Conservation (phyloP, 2,113 vertebrate genomes). For the Chascanopsetta lugubris region DNA sequence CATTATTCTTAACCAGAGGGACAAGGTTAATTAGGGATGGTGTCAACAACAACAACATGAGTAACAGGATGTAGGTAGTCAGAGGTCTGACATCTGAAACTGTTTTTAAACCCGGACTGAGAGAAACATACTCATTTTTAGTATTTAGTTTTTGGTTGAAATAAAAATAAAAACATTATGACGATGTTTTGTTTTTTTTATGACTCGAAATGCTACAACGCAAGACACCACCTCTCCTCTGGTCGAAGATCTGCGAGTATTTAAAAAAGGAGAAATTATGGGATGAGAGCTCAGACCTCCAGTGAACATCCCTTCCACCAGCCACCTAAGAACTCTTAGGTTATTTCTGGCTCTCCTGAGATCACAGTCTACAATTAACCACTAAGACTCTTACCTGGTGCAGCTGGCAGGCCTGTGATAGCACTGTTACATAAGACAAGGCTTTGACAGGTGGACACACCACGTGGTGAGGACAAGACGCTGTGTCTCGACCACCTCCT, state of each 20-base stretch:
- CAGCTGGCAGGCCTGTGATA: slow-evolving; percentile 34
- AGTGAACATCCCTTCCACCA: slow-evolving; percentile 48
- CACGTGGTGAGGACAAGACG: slow-evolving; percentile 29
- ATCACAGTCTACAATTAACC: slow-evolving; percentile 69
- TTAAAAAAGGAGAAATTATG: slow-evolving; percentile 21
- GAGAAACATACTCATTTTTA: no score
- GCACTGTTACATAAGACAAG: slow-evolving; percentile 58
- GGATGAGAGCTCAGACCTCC: slow-evolving; percentile 32
- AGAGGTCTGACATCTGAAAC: not conserved
- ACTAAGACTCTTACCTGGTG: slow-evolving; percentile 78
- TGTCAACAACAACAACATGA: slow-evolving; percentile 10
- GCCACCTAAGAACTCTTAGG: slow-evolving; percentile 38
- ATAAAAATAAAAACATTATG: no score
- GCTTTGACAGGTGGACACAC: slow-evolving; percentile 27
- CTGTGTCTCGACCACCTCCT: slow-evolving; percentile 1
- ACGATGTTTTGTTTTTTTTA: no score
- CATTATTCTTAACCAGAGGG: slow-evolving; percentile 11
- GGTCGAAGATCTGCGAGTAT: not conserved
- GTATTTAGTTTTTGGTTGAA: no score
- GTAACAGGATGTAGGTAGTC: not conserved
- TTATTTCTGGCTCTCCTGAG: slow-evolving; percentile 65
- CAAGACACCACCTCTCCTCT: not conserved
- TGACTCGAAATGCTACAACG: no score
- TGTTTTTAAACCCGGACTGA: not conserved
- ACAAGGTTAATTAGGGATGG: slow-evolving; percentile 25